These are phyloP conservation scores for Fringilla coelebs DNA, from an alignment of 2,797 vertebrate species.

Conservation along the genomic window DNA sequence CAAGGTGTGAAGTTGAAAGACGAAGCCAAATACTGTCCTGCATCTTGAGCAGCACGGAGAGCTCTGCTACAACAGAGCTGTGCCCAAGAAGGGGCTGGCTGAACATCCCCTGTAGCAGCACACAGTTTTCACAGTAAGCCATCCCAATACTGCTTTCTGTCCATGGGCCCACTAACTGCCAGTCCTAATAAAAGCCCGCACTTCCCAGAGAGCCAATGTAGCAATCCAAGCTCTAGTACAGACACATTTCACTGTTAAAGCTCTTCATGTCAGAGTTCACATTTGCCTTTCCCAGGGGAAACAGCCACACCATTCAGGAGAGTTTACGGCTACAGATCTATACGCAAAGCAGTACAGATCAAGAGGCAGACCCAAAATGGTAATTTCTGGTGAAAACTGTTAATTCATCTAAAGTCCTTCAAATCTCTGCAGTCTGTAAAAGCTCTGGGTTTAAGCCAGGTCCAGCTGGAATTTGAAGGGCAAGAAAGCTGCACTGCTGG, in stretches of 20 bases:
- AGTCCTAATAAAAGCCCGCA: neutral
- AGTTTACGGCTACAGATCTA: neutral
- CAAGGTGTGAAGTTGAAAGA: neutral
- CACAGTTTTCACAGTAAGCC: neutral
- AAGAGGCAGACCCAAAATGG: neutral
- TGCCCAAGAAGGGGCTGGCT: neutral
- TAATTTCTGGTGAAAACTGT: neutral
- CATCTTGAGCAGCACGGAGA: neutral
- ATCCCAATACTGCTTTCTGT: neutral
- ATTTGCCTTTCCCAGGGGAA: neutral
- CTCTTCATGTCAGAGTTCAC: accelerated
- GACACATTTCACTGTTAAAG: neutral
- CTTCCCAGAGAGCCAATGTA: accelerated
- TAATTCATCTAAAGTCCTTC: neutral
- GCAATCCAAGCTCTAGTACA: neutral
- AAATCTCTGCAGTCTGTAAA: neutral
- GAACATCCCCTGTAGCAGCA: neutral
- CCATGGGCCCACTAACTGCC: accelerated
- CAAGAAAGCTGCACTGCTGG: neutral
- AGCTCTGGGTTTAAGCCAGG: neutral
- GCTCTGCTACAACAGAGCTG: neutral
- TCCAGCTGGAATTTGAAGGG: accelerated
- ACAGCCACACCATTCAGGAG: neutral
- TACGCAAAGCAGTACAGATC: neutral
- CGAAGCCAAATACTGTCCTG: neutral